Evolutionary conservation across 2,797 vertebrate species (phyloP).

Genomic region (Ispidina picta): DNA sequence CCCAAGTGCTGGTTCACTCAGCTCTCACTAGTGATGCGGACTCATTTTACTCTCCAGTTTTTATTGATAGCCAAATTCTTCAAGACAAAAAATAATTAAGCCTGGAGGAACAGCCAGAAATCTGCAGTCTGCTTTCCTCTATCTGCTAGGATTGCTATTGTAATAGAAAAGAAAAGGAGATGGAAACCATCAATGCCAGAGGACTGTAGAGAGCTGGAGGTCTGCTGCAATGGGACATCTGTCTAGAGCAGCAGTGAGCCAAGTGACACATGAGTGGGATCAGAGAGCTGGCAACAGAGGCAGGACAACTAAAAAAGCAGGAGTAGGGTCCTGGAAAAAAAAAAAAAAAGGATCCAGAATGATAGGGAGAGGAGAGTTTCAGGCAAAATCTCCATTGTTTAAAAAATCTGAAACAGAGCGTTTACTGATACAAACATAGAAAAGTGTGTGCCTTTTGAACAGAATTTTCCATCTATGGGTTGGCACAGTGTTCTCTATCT

Average conservation of each 20-base stretch:
- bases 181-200: neutral
- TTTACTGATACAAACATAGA: neutral
- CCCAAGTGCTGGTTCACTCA: neutral
- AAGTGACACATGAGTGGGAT: neutral
- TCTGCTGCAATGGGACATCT: neutral
- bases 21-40: neutral
- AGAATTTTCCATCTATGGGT: neutral
- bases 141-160: neutral
- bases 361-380: neutral
- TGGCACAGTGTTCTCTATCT: neutral
- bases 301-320: neutral
- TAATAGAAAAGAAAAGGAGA: neutral
- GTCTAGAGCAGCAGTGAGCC: neutral
- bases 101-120: neutral
- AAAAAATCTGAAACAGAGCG: neutral
- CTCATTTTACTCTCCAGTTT: neutral
- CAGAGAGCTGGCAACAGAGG: neutral
- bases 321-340: neutral
- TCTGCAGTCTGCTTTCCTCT: neutral
- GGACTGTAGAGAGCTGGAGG: neutral
- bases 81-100: neutral
- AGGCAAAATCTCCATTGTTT: neutral
- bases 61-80: neutral
- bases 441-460: neutral
- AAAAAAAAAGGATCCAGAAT: neutral